Evolutionary conservation across 1,140 invertebrate genomes (phyloP).

Genomic region (Ooceraea biroi): DNA sequence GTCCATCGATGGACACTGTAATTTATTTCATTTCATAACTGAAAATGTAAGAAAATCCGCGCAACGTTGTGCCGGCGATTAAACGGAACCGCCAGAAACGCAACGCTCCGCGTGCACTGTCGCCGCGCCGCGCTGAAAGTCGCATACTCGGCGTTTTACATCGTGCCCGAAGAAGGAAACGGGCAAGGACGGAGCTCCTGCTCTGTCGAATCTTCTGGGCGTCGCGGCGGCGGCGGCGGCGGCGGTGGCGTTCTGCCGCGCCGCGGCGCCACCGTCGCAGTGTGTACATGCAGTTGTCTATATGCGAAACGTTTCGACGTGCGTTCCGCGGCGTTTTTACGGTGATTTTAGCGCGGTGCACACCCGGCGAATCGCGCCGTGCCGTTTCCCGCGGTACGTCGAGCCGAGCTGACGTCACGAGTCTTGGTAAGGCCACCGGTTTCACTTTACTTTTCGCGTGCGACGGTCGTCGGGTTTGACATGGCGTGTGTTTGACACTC

Average conservation of each 20-base stretch:
- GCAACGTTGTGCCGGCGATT: neutral
- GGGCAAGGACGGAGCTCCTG: neutral
- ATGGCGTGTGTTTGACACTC: conserved; percentile 74
- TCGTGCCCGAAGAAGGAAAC: too few relatives aligned
- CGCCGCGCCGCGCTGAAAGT: neutral
- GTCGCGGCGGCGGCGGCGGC: conserved; percentile 13
- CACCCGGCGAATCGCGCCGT: conserved; percentile 29
- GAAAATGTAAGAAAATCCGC: neutral
- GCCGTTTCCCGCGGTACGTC: conserved; percentile 5
- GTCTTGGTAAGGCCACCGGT: conserved; percentile 70
- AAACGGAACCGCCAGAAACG: neutral
- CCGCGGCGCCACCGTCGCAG: conserved; percentile 68
- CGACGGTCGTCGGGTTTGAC: conserved; percentile 66
- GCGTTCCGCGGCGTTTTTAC: conserved; percentile 53
- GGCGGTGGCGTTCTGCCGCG: neutral
- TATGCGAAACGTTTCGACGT: conserved; percentile 72
- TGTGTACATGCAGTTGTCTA: conserved; percentile 78
- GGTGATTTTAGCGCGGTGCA: conserved; percentile 63
- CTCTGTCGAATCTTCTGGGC: neutral
- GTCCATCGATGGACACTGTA: neutral
- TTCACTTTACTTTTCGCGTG: conserved; percentile 70
- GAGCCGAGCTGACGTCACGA: conserved; percentile 22
- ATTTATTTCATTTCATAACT: conserved; percentile 6
- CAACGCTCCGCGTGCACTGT: neutral
- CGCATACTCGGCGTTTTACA: neutral